Evolutionary conservation across 2,113 vertebrate species (phyloP), one percentile per base, ranked within the genome.

Genomic region (Lepidothrix coronata): DNA sequence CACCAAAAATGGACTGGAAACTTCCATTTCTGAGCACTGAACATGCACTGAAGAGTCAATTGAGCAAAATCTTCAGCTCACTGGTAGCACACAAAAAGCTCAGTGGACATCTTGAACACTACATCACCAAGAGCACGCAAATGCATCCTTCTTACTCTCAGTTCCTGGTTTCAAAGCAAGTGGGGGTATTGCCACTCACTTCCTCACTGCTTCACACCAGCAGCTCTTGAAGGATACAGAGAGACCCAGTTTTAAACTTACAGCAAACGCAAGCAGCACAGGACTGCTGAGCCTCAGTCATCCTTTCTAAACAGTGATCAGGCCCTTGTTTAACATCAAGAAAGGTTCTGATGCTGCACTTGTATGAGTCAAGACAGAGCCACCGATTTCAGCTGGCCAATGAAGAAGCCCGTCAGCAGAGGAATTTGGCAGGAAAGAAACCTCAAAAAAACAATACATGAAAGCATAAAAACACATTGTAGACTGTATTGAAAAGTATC

Each of bases 341-440:
- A 58, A 74, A 77, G 11, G 10, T 70, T 33, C 33, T 43, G 12
- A 62, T 62, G 18, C 46, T 85, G 31, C 12, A 14, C 43, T 73
- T 62, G 5, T 30, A 52, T 2, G 15, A 76, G 11, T 63, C 41
- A 67, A 66, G 35, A 77, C 20, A 66, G 24, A 62, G 17, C 6
- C 39, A 55, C 14, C 12, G 16, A 80, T 71, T 88, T 84, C 43
- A 91, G 25, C 1, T 17, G 19, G 43, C 8, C 35, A 51, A 0
- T 18, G 21, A 30, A 35, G 4, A 88, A 54, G 9, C 23, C 21
- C 6, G 28, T 22, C 17, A 49, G 39, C 21, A 81, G 63, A 78
- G 12, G 35, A 55, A 74, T 51, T 84, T 35, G 39, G 24, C 9
- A 11, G 7, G 1, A 0, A 59, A 52, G 58, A 25, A 1, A 0